phyloP scores from a whole-genome alignment of 2,888 invertebrate genomes.

The Xestia c-nigrum region DNA sequence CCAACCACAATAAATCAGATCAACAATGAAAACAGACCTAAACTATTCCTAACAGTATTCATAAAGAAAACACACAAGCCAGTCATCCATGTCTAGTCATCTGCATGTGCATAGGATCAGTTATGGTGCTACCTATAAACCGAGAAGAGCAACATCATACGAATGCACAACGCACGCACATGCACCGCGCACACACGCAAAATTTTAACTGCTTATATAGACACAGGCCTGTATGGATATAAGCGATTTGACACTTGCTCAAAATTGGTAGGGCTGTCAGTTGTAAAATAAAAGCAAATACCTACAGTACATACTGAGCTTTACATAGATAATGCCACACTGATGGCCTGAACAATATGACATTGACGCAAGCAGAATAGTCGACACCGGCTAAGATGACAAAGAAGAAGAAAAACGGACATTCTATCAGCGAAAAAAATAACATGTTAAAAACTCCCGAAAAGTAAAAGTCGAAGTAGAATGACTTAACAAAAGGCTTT shows the following conservation, averaged over 20 bases:
- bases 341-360: neutral
- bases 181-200: conserved; percentile 66
- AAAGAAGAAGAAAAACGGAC: too few species aligned
- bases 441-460: neutral
- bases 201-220: conserved; percentile 63
- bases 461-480: neutral
- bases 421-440: too few species aligned
- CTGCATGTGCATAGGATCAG: conserved; percentile 18
- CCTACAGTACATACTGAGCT: neutral
- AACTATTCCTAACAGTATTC: conserved; percentile 1
- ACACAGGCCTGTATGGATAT: conserved; percentile 67
- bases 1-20: neutral
- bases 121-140: conserved; percentile 50
- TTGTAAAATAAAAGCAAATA: neutral
- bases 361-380: too few species aligned
- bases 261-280: conserved; percentile 75
- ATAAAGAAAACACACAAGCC: conserved; percentile 4
- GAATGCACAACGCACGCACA: conserved; percentile 58
- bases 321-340: neutral
- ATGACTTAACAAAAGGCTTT: neutral
- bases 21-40: neutral
- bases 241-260: conserved; percentile 82
- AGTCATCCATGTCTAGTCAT: conserved; percentile 11
- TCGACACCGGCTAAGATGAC: too few species aligned
- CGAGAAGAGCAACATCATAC: conserved; percentile 61